Percentiles rank a stretch among this genome's conserved stretches.
Conservation (phyloP, 2,888 invertebrate genomes). For the Agriopis leucophaearia region DNA sequence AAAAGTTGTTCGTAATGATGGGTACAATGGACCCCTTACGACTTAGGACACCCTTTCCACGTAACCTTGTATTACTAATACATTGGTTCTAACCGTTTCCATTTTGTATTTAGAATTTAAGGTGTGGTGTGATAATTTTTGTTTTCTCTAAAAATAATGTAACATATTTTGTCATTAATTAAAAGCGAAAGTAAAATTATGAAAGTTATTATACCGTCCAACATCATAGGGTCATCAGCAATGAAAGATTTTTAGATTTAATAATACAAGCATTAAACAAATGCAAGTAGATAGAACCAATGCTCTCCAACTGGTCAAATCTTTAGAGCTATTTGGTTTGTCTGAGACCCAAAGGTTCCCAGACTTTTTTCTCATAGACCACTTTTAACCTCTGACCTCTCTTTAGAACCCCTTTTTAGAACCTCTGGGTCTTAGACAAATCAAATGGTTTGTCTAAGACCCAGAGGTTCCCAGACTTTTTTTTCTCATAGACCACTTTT, state of each 20-base stretch:
- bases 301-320: neutral
- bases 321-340: neutral
- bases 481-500: too few species aligned
- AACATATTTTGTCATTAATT: slow-evolving; percentile 40
- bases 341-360: too few species aligned
- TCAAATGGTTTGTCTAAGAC: too few species aligned
- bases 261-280: neutral
- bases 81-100: slow-evolving; percentile 69
- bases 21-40: too few species aligned
- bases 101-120: slow-evolving; percentile 79
- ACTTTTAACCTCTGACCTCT: too few species aligned
- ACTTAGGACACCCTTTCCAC: too few species aligned
- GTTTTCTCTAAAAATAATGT: slow-evolving; percentile 43
- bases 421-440: too few species aligned
- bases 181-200: slow-evolving; percentile 39
- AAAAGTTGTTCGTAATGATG: too few species aligned
- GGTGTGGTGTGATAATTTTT: slow-evolving; percentile 81
- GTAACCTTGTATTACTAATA: slow-evolving; percentile 44
- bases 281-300: neutral
- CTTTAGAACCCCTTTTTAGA: too few species aligned
- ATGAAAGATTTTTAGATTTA: neutral
- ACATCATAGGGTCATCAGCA: neutral
- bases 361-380: too few species aligned
- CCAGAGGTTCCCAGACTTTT: too few species aligned
- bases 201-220: slow-evolving; percentile 10